Base-by-base conservation (phyloP, 1,140 invertebrate species). In the Pogonus chalceus region DNA sequence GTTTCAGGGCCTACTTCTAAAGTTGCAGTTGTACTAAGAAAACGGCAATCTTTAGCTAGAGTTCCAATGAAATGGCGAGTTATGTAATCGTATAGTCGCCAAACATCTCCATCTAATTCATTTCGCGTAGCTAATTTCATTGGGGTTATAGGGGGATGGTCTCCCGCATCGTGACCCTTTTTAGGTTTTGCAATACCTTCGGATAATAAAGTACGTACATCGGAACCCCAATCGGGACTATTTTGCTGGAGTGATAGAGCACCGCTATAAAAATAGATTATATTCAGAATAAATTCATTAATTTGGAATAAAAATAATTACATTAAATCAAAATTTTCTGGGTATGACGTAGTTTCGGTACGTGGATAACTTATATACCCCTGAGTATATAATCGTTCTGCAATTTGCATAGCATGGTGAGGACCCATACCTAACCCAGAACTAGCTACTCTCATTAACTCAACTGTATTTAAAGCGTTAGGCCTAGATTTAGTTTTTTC, bases 101-200 rank as follows among this genome's bases (percentile, higher is more conserved):
- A 96, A 20, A 84, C 76, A 69, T 98, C 95, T 21, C 83, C 80
- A 62, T 95, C 92, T 12, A 98, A 76, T 58, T 94, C 90, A 22
- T 78, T 77, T 60, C 83, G 82, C 0, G 79, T 79, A 69, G 67
- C 60, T 24, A 82, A 63, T 68, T 87, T 90, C 85, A 96, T 95
- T 0, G 97, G 97, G 1, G 96, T 99, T 54, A 99, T 99, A 1
- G 97, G 97, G 18, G 97, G 97, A 83, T 99, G 97, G 72, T 99
- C 96, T 3, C 96, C 96, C 24, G 83, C 94, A 76, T 99, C 96
- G 55, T 85, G 80, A 1, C 96, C 96, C 68, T 91, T 92, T 65
- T 88, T 86, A 0, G 94, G 92, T 61, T 80, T 77, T 63, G 85
- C 86, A 18, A 96, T 83, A 20, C 85, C 79, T 66, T 72, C 63